Base-by-base conservation (phyloP, 1,140 invertebrate species). In the Hylyphantes graminicola region DNA sequence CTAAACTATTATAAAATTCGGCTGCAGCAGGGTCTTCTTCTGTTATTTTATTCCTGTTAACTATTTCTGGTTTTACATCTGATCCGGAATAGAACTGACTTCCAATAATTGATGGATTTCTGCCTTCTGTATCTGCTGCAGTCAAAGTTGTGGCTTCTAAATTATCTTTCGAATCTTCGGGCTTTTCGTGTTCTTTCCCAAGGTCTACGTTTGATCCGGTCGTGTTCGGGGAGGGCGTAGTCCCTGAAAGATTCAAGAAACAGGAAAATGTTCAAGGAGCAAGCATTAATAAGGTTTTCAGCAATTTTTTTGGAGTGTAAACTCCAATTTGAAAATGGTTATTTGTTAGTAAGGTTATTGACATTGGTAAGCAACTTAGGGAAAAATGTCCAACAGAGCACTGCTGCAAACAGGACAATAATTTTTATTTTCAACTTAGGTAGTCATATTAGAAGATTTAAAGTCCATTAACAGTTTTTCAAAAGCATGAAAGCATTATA, bases 201-300 rank as follows among this genome's bases (percentile, higher is more conserved):
- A 67, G 54, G 50, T 59, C 82, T 67, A 83, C 57, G n/a, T n/a
- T 54, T 50, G 80, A 4, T 57, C 61, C 61, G 19, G 64, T 68
- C n/a, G 73, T 48, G 35, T 61, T 73, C 55, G 35, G 54, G 68
- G 79, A n/a, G 21, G 80, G 70, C n/a, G 80, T 65, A 65, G 82
- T 85, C 77, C 82, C 82, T 85, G 82, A 77, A 85, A 85, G 82
- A 85, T 76, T 85, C 74, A 77, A 85, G 82, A 85, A 85, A 85
- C 82, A 85, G 82, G 82, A 85, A 85, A 73, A 85, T 85, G 76
- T 85, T 85, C 80, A 77, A 85, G 82, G 82, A 85, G 82, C 82
- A 85, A 85, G 82, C 82, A 85, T 63, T 35, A 70, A 77, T 35
- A 13, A 81, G 13, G 35, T 35, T 35, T 63, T 80, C 48, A 57